Base-by-base conservation (phyloP, 1,140 invertebrate species). In the Bombus polaris region DNA sequence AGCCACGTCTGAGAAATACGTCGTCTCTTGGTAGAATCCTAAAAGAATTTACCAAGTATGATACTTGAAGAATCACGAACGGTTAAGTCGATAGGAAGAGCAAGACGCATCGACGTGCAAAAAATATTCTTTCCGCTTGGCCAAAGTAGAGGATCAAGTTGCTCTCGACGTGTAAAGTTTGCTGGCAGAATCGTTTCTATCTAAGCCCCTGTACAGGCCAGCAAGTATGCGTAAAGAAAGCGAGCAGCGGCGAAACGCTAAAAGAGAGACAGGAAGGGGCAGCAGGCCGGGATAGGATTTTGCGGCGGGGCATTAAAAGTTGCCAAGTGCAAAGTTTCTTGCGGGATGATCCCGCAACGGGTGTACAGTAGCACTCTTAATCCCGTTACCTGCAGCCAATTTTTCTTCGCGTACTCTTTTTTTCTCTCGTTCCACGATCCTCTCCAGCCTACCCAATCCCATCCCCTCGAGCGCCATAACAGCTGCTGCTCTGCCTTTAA, bases 271-370 rank as follows among this genome's bases (percentile, higher is more conserved):
- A 18, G 9, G 37, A 28, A 5, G 39, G 39, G 70, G 12, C 6
- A 39, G 37, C 35, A 12, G 53, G 35, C 57, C 53, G 42, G 83
- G 72, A 91, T 91, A 90, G 92, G 88, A 94, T 94, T 94, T 92
- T 92, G 92, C 83, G 90, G 91, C 90, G 90, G 82, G 83, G 93
- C 93, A 93, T 95, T 94, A 94, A 94, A 94, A 95, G 92, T 94
- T 95, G 91, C 92, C 94, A 93, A 95, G 94, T 94, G 93, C 93
- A 94, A 94, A 94, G 94, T 94, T 95, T 94, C 94, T 90, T 91
- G 88, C 83, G 90, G 93, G 93, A 94, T 94, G 87, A 93, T 94
- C 91, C 88, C 83, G 92, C 91, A 92, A 93, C 91, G 86, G 91
- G 85, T 91, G 91, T 92, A 91, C 92, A 93, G 91, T 88, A 91